phyloP scores from a whole-genome alignment of 2,113 vertebrate species.

The Axis porcinus region DNA sequence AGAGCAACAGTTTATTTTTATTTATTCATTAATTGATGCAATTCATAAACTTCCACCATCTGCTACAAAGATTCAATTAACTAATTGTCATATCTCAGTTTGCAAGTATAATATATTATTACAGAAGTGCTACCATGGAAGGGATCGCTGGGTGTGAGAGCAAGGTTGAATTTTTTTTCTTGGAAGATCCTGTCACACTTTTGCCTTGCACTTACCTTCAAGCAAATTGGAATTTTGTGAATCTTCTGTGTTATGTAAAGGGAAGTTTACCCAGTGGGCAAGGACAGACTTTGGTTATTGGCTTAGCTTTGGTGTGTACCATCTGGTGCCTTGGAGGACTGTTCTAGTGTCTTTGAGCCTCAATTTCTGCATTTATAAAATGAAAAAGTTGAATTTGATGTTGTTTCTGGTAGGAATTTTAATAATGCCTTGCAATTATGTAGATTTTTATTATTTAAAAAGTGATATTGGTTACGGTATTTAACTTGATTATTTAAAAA shows the following conservation, averaged over 20 bases:
- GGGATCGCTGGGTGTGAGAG: not conserved
- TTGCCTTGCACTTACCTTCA: not conserved
- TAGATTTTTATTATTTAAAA: not conserved
- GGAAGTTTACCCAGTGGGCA: not conserved
- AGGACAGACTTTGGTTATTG: not conserved
- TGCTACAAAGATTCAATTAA: conserved; percentile 68
- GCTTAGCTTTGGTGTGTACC: not conserved
- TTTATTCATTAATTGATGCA: conserved; percentile 72
- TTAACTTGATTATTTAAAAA: conserved; percentile 10
- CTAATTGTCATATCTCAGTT: conserved; percentile 56
- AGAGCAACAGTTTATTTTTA: conserved; percentile 70
- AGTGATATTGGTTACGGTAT: not conserved
- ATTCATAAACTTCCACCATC: conserved; percentile 71
- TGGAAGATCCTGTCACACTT: not conserved
- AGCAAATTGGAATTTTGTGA: not conserved
- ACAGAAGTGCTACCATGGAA: not conserved
- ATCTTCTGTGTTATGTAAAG: not conserved
- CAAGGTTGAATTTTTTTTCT: not conserved
- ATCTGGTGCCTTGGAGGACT: not conserved
- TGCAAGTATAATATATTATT: conserved; percentile 45
- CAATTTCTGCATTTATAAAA: conserved; percentile 20
- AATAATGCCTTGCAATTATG: not conserved
- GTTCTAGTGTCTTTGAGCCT: not conserved
- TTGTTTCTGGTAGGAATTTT: not conserved
- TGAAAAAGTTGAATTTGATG: not conserved